Conservation (phyloP, 1,140 invertebrate species). For the Pseudobourletiella spinata region DNA sequence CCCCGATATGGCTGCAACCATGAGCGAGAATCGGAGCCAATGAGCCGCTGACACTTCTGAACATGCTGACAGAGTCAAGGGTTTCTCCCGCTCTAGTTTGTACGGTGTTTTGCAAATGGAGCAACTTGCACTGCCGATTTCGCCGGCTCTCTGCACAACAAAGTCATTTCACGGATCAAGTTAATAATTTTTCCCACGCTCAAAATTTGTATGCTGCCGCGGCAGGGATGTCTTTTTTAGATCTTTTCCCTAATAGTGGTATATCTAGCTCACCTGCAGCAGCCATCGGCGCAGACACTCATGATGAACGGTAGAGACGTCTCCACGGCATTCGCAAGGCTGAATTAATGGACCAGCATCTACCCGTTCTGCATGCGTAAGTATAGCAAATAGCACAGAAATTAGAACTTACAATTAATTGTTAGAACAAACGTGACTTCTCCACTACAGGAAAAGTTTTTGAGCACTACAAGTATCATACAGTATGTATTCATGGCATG, state of each 20-base stretch:
- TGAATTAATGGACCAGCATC: slow-evolving; percentile 72
- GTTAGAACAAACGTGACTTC: too few species aligned
- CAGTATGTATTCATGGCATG: too few species aligned
- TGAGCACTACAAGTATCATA: too few species aligned
- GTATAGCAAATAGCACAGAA: neutral
- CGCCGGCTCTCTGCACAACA: slow-evolving; percentile 13
- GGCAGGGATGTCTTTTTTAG: too few species aligned
- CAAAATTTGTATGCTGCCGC: too few species aligned
- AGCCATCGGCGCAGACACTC: slow-evolving; percentile 84
- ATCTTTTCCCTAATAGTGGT: too few species aligned
- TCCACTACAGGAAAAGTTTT: too few species aligned
- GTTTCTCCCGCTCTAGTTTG: slow-evolving; percentile 53
- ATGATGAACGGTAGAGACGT: slow-evolving; percentile 64
- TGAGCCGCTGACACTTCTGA: slow-evolving; percentile 61
- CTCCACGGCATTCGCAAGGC: slow-evolving; percentile 81
- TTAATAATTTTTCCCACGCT: neutral
- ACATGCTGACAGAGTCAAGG: slow-evolving; percentile 67
- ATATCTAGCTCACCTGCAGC: slow-evolving; percentile 56
- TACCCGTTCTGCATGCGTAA: slow-evolving; percentile 55
- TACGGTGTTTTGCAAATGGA: slow-evolving; percentile 71
- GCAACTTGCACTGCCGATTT: slow-evolving; percentile 45
- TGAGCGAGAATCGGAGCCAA: slow-evolving; percentile 62
- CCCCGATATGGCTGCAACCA: slow-evolving; percentile 59
- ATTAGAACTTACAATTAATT: too few species aligned
- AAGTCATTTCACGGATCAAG: slow-evolving; percentile 5